phyloP scores from a whole-genome alignment of 2,888 invertebrate species.

The Ceriagrion tenellum region DNA sequence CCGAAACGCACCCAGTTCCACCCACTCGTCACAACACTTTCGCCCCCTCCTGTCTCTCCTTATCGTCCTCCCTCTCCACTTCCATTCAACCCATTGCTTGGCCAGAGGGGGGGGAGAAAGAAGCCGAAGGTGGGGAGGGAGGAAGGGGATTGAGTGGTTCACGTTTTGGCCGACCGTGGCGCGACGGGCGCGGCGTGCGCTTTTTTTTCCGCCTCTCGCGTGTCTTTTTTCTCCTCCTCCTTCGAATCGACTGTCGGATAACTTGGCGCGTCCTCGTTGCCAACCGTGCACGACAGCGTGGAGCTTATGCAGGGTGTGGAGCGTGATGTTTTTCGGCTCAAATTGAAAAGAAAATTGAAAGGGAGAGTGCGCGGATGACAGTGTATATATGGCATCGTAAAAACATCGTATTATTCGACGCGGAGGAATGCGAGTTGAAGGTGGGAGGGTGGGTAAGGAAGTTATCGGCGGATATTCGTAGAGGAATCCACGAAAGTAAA shows the following conservation, averaged over 20 bases:
- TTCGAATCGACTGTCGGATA: background rate
- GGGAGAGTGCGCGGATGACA: too few relatives aligned
- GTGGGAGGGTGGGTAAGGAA: too few relatives aligned
- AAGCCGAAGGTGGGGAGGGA: background rate
- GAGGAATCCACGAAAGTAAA: too few relatives aligned
- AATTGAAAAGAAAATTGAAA: background rate
- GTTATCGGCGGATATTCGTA: too few relatives aligned
- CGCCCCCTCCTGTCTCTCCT: background rate
- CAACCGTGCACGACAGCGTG: background rate
- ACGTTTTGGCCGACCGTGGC: constrained; percentile 32
- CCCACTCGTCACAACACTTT: background rate
- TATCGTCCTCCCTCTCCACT: background rate
- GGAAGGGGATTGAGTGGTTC: background rate
- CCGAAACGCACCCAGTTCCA: background rate
- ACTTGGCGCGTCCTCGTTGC: background rate
- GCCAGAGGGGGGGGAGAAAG: background rate
- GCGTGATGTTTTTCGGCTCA: background rate
- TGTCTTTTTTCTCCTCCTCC: background rate
- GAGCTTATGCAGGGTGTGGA: background rate
- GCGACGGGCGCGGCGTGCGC: background rate
- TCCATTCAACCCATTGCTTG: background rate
- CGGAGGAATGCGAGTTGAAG: too few relatives aligned
- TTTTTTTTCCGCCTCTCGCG: background rate
- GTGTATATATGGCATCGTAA: too few relatives aligned
- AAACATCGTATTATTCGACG: too few relatives aligned